Conservation (phyloP, 2,797 vertebrate genomes). For the Sparidentex hasta region DNA sequence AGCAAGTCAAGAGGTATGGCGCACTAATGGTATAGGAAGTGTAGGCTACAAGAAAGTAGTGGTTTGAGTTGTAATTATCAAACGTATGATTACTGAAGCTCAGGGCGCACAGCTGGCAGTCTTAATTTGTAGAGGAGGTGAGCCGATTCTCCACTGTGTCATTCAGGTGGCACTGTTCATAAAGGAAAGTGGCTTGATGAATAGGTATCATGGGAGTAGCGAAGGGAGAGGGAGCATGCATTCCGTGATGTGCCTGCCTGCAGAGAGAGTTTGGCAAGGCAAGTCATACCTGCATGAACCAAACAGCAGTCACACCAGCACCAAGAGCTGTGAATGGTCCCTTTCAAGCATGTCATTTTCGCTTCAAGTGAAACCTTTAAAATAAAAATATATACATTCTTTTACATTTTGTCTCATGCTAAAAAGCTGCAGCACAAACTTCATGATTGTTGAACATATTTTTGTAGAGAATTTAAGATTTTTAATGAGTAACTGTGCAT, state of each 20-base stretch:
- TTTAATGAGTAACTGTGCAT: background rate
- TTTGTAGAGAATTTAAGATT: background rate
- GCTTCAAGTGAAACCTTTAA: background rate
- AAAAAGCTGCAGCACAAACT: background rate
- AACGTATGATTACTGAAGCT: background rate
- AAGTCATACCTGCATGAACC: constrained; percentile 20
- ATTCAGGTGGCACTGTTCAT: constrained; percentile 13
- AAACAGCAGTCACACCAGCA: background rate
- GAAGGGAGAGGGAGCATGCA: background rate
- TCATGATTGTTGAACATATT: background rate
- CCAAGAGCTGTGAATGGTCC: background rate
- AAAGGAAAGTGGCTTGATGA: constrained; percentile 40
- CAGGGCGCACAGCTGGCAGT: background rate
- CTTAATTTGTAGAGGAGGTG: constrained; percentile 11
- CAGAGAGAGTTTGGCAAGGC: background rate
- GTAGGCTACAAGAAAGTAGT: background rate
- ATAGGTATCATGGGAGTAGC: constrained; percentile 8
- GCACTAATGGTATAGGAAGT: background rate
- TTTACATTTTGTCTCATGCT: constrained; percentile 10
- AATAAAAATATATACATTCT: background rate
- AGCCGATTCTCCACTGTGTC: constrained; percentile 21
- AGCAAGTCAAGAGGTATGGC: background rate
- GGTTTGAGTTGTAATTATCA: background rate
- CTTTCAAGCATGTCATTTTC: constrained; percentile 1
- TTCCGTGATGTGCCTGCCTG: background rate